A percentile compares a stretch with the other conserved stretches of the same genome.
These are phyloP conservation scores for Argyrosomus regius DNA, from an alignment of 2,797 vertebrate species.

Conservation along the genomic window DNA sequence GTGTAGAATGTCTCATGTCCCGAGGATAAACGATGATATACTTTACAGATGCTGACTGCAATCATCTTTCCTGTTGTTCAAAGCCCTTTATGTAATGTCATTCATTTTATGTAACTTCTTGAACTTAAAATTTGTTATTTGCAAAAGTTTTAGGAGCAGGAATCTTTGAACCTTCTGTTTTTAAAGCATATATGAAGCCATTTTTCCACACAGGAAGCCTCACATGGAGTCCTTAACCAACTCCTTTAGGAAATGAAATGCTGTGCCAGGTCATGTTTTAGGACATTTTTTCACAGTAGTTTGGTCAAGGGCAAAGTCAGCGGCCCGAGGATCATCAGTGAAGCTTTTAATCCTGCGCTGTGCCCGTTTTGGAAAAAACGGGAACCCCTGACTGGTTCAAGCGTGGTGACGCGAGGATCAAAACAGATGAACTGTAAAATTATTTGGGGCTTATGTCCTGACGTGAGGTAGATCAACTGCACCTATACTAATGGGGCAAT, in stretches of 20 bases:
- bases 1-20: slow-evolving; percentile 27
- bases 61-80: slow-evolving; percentile 4
- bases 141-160: neutral
- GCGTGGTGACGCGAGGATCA: slow-evolving; percentile 67
- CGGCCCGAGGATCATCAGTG: slow-evolving; percentile 65
- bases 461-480: slow-evolving; percentile 20
- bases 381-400: slow-evolving; percentile 65
- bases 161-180: neutral
- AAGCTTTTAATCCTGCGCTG: slow-evolving; percentile 76
- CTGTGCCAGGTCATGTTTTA: slow-evolving; percentile 47
- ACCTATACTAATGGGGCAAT: neutral
- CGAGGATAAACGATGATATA: slow-evolving; percentile 2
- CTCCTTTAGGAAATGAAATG: slow-evolving; percentile 48
- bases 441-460: slow-evolving; percentile 32
- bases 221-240: neutral
- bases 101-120: neutral
- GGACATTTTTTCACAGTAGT: slow-evolving; percentile 59
- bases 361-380: slow-evolving; percentile 68
- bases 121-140: neutral
- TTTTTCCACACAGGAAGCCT: slow-evolving; percentile 11
- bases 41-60: slow-evolving; percentile 15
- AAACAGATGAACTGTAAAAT: slow-evolving; percentile 60
- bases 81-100: slow-evolving; percentile 8
- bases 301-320: slow-evolving; percentile 73
- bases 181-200: neutral